A percentile compares a stretch with the other conserved stretches of the same genome.
These are phyloP conservation scores for Eudorcas thomsonii DNA, from an alignment of 2,113 vertebrate species.

Conservation along the genomic window DNA sequence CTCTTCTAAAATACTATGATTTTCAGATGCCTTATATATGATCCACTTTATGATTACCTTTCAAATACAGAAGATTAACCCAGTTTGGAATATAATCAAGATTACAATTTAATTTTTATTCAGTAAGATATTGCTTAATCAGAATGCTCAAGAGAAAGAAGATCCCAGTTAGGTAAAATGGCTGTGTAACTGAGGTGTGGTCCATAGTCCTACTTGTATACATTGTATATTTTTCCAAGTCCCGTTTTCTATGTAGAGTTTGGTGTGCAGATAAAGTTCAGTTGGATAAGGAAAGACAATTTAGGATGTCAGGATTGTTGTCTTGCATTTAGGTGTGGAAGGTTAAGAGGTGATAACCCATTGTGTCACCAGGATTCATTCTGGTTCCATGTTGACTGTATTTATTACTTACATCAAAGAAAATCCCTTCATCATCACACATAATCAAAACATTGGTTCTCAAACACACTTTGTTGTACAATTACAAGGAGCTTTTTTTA, in stretches of 20 bases:
- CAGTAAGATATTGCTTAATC: not conserved
- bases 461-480: not conserved
- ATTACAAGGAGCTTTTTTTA: not conserved
- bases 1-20: not conserved
- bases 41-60: not conserved
- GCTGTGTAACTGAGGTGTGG: not conserved
- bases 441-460: not conserved
- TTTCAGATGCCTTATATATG: not conserved
- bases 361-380: not conserved
- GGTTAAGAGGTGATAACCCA: not conserved
- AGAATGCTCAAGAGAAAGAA: not conserved
- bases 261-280: not conserved
- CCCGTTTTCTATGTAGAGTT: not conserved
- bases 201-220: not conserved
- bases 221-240: not conserved
- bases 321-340: not conserved
- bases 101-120: not conserved
- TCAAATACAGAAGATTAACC: not conserved
- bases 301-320: not conserved
- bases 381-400: not conserved
- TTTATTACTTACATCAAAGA: not conserved
- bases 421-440: not conserved
- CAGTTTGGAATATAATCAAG: not conserved
- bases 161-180: not conserved
- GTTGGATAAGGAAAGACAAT: not conserved